Evolutionary conservation across 2,797 vertebrate genomes (phyloP), one percentile per base, ranked within the genome.

Genomic region (Coendou prehensilis): DNA sequence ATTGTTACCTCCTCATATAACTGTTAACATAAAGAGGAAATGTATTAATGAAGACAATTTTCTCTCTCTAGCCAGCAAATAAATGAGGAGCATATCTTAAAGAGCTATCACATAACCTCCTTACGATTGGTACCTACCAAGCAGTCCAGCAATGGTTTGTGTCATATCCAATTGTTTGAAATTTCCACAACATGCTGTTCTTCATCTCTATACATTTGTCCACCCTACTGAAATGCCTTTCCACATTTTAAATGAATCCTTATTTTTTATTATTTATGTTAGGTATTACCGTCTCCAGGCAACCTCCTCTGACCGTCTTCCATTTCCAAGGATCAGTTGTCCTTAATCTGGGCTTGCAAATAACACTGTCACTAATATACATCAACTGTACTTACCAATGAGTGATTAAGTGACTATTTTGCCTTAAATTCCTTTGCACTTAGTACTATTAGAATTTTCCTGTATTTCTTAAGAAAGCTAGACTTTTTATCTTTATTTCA

Each of bases 401-500:
- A 78, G 9, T 63, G 22, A 81, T 50, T 86, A 23, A 93, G 20
- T 75, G 45, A 78, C 47, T 92, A 80, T 84, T 59, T 76, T 15
- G 2, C 89, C 91, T 33, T 71, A 73, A 67, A 50, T 47, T 81
- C 45, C 33, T 13, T 95, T 78, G 37, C 33, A 89, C 41, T 28
- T 81, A 41, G 22, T 6, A 54, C 64, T 28, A 76, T 67, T 85
- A 69, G 47, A 57, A 7, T 45, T 75, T n/a, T 1, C 14, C 10
- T 28, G 2, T 41, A 89, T 64, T 52, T 50, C 73, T 87, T 71
- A 61, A 69, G 33, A 87, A 10, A 96, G 22, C 20, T 69, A 87
- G 4, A 5, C 61, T 89, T 93, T 82, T 96, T n/a, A 6, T 23
- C 93, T 88, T 47, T 87, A 87, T 64, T 41, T 56, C 67, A 88